A percentile compares a stretch with the other conserved stretches of the same genome.
These are phyloP conservation scores for Druceiella hillmani DNA, from an alignment of 2,888 invertebrate genomes.

Conservation along the genomic window DNA sequence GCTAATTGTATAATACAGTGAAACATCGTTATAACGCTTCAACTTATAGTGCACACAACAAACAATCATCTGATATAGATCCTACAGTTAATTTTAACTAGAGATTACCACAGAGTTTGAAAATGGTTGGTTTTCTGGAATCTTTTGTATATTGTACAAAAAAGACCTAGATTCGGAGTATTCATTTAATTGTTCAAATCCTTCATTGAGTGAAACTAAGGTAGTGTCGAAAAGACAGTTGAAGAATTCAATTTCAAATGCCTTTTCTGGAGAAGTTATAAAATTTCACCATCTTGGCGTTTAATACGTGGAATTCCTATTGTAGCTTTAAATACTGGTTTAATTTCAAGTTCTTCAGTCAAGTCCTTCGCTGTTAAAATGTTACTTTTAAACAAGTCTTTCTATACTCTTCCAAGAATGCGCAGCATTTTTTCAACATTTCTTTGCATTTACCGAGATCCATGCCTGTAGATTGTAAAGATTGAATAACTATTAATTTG, in stretches of 20 bases:
- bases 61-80: no score
- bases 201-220: not conserved
- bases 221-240: conserved; percentile 1
- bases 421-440: not conserved
- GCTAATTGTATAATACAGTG: no score
- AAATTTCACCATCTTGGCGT: no score
- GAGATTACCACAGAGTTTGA: no score
- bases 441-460: conserved; percentile 1
- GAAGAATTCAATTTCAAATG: conserved; percentile 1
- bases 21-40: no score
- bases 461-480: not conserved
- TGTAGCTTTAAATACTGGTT: not conserved
- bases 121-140: no score
- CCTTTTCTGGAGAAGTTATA: no score
- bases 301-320: not conserved
- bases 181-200: conserved; percentile 1
- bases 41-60: no score
- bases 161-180: no score
- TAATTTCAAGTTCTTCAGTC: not conserved
- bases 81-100: no score
- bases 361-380: no score
- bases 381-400: not conserved
- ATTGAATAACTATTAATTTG: no score
- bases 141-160: not conserved
- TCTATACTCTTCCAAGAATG: conserved; percentile 1